These are phyloP conservation scores for Lasioglossum calceatum DNA, from an alignment of 2,888 invertebrate genomes.

Conservation along the genomic window DNA sequence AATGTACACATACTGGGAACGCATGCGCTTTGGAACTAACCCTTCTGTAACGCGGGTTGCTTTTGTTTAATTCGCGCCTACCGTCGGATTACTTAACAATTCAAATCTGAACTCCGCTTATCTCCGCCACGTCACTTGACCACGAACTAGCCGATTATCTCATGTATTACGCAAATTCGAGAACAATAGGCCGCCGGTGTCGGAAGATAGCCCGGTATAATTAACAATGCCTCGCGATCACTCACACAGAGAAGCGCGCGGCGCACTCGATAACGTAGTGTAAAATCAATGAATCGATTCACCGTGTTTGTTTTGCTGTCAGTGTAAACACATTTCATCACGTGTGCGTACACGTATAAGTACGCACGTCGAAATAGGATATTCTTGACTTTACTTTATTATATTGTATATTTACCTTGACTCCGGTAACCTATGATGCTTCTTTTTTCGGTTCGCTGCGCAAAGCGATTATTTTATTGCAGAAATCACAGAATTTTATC, in stretches of 20 bases:
- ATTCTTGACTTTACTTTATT: no score
- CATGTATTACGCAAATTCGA: neutral
- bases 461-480: neutral
- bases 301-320: constrained; percentile 18
- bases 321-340: neutral
- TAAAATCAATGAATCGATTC: constrained; percentile 26
- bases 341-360: neutral
- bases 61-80: neutral
- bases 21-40: constrained; percentile 34
- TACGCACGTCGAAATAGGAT: neutral
- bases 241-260: neutral
- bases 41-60: constrained; percentile 27
- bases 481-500: constrained; percentile 23
- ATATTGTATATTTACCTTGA: constrained; percentile 26
- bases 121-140: neutral
- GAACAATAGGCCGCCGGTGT: neutral
- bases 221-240: neutral
- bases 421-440: neutral
- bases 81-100: neutral
- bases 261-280: neutral
- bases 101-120: neutral
- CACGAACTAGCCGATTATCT: neutral
- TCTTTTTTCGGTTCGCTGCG: neutral
- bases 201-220: neutral
- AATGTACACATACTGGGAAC: neutral